A percentile compares a stretch with the other conserved stretches of the same genome.
Evolutionary conservation across 2,797 vertebrate genomes (phyloP).

Genomic region (Anas bernieri): DNA sequence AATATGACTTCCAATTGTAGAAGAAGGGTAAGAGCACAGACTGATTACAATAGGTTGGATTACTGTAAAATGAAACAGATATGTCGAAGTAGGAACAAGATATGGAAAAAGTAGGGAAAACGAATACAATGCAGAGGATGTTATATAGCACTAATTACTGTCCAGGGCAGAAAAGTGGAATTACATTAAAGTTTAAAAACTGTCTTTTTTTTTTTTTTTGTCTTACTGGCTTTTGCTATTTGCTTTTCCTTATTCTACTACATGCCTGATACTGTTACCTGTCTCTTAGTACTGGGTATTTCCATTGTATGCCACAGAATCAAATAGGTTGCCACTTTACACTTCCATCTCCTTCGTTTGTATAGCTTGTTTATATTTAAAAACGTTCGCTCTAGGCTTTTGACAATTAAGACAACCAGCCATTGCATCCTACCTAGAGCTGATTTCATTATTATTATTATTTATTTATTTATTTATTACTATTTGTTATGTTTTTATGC

Average conservation of each 20-base stretch:
- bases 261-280: neutral
- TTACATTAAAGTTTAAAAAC: neutral
- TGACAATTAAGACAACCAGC: neutral
- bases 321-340: neutral
- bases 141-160: neutral
- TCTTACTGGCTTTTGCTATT: neutral
- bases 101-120: neutral
- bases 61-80: neutral
- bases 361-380: neutral
- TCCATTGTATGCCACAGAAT: neutral
- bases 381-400: neutral
- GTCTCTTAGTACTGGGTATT: neutral
- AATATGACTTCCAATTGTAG: neutral
- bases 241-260: neutral
- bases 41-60: neutral
- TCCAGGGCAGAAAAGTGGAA: neutral
- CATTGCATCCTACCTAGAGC: neutral
- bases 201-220: neutral
- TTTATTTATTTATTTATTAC: neutral
- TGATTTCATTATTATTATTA: neutral
- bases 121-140: neutral
- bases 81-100: neutral
- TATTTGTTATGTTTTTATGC: neutral
- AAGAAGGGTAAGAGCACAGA: neutral
- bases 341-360: neutral